Conservation (phyloP, 2,888 invertebrate species). For the Lamproptera curius region DNA sequence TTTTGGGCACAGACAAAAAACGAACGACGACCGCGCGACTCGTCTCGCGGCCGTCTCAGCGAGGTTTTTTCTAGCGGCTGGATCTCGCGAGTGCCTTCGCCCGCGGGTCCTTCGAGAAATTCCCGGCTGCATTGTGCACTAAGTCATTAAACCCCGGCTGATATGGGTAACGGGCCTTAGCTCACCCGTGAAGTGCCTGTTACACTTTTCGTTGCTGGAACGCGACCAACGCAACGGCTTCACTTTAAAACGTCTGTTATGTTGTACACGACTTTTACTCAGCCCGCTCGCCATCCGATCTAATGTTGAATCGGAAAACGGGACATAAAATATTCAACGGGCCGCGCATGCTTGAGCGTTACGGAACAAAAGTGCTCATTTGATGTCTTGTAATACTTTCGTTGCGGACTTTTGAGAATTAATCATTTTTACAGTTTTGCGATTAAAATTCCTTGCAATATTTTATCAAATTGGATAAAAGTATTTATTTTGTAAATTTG, state of each 20-base stretch:
- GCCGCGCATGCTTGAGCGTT: not conserved
- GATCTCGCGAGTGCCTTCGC: slow-evolving; percentile 15
- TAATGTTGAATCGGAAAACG: slow-evolving; percentile 2
- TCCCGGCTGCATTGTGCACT: slow-evolving; percentile 40
- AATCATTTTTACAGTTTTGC: too few relatives aligned
- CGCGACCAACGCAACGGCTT: slow-evolving; percentile 28
- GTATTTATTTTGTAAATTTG: too few relatives aligned
- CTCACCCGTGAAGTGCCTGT: slow-evolving; percentile 15
- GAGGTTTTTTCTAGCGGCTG: slow-evolving; percentile 9
- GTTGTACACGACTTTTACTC: slow-evolving; percentile 13
- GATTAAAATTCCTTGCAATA: too few relatives aligned
- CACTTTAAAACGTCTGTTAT: slow-evolving; percentile 19
- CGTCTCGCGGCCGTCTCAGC: not conserved
- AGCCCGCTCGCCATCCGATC: not conserved
- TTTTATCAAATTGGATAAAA: too few relatives aligned
- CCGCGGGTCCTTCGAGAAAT: slow-evolving; percentile 29
- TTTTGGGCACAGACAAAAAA: slow-evolving; percentile 19
- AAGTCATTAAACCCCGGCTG: slow-evolving; percentile 48
- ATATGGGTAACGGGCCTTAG: slow-evolving; percentile 45
- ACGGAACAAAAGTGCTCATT: not conserved
- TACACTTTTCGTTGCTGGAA: too few relatives aligned
- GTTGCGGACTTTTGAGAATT: too few relatives aligned
- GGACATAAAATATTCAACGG: not conserved
- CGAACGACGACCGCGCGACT: slow-evolving; percentile 11
- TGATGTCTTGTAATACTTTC: not conserved